phyloP scores from a whole-genome alignment of 2,113 vertebrate genomes.

The Ceyx margarethae region DNA sequence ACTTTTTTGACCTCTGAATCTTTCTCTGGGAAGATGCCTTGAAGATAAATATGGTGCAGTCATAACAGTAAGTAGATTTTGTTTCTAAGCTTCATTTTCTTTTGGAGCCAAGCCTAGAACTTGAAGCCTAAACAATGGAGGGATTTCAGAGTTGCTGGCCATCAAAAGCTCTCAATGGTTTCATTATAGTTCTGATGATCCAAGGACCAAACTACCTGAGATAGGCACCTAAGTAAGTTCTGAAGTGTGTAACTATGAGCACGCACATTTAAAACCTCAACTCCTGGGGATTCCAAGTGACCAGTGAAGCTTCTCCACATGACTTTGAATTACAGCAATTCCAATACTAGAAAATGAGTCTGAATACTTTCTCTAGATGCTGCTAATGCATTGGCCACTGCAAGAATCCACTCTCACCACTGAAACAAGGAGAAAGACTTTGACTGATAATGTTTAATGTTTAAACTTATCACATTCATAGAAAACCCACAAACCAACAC shows the following conservation, averaged over 20 bases:
- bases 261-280: neutral
- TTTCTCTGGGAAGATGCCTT: neutral
- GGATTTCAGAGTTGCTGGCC: neutral
- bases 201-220: neutral
- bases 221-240: neutral
- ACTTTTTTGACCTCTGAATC: neutral
- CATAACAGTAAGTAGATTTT: neutral
- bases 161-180: neutral
- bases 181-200: neutral
- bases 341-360: neutral
- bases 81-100: neutral
- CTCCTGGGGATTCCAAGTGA: neutral
- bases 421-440: neutral
- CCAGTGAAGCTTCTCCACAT: neutral
- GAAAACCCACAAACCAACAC: neutral
- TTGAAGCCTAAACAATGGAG: neutral
- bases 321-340: neutral
- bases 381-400: neutral
- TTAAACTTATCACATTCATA: neutral
- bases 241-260: neutral
- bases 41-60: neutral
- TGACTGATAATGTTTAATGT: neutral
- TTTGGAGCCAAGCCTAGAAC: neutral
- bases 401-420: neutral
- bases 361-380: neutral